phyloP scores from a whole-genome alignment of 1,140 invertebrate species.

The Calephelis nemesis region DNA sequence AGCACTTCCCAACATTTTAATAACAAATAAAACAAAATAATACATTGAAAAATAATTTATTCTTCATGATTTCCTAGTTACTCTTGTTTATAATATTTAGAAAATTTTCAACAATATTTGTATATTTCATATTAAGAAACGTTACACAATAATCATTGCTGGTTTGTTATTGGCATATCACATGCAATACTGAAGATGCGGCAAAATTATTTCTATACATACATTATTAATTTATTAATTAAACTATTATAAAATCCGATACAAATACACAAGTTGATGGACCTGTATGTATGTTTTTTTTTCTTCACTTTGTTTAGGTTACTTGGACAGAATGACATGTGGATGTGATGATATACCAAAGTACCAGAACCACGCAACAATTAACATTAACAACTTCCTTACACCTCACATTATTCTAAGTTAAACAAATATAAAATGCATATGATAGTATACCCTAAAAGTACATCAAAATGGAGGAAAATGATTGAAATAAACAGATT shows the following conservation, averaged over 20 bases:
- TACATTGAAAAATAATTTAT: slow-evolving; percentile 79
- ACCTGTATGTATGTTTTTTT: slow-evolving; percentile 12
- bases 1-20: not conserved
- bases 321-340: slow-evolving; percentile 16
- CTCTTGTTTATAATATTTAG: slow-evolving; percentile 74
- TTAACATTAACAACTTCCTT: slow-evolving; percentile 64
- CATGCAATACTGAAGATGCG: slow-evolving; percentile 53
- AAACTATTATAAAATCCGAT: slow-evolving; percentile 14
- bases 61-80: slow-evolving; percentile 76
- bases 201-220: slow-evolving; percentile 16
- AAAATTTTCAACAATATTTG: slow-evolving; percentile 78
- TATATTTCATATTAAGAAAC: slow-evolving; percentile 75
- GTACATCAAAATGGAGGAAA: slow-evolving; percentile 73
- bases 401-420: slow-evolving; percentile 54
- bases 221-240: not conserved
- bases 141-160: slow-evolving; percentile 72
- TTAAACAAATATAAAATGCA: slow-evolving; percentile 71
- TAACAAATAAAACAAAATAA: slow-evolving; percentile 54
- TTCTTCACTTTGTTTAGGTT: not conserved
- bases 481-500: slow-evolving; percentile 59
- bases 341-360: slow-evolving; percentile 42
- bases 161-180: slow-evolving; percentile 75
- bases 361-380: slow-evolving; percentile 55
- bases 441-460: slow-evolving; percentile 64
- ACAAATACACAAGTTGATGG: slow-evolving; percentile 20